Evolutionary conservation across 2,797 vertebrate species (phyloP), one percentile per base, ranked within the genome.

Genomic region (Bucorvus abyssinicus): DNA sequence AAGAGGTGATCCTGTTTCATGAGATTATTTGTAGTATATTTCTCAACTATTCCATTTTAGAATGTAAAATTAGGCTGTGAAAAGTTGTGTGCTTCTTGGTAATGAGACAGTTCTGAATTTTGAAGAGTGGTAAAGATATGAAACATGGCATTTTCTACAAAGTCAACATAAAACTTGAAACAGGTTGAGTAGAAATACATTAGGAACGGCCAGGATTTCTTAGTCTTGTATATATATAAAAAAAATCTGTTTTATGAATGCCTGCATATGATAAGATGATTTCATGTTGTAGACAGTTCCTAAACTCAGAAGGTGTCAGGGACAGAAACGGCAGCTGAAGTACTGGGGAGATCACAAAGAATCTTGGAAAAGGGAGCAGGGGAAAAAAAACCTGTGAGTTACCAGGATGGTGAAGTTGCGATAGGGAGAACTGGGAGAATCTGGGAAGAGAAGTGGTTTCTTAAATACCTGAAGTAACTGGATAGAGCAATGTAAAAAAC

Each of bases 121-220:
- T 5, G 3, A 61, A 44, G 29, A 20, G 1, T 16, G 7, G 2
- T 61, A 19, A 86, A 65, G 20, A 36, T 59, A 40, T 0, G 29
- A 64, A 89, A 47, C 4, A 3, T 22, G n/a, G 4, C 20, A 2
- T 55, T 91, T 91, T 68, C 30, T 13, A 22, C 0, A 6, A 60
- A 83, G 30, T 10, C 18, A 71, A 89, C 53, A 36, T 42, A 29
- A 68, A 68, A 30, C 26, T 45, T 12, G 4, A 53, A 50, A 34
- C 7, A 9, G 6, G 3, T 29, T 65, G 20, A 55, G 45, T 75
- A 81, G 30, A 78, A 86, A 26, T 57, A 23, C 10, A 3, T 30
- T n/a, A 47, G 27, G 10, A 57, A 55, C 65, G 53, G 14, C 10
- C 42, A 78, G 21, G 34, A 38, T 77, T 83, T 80, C 13, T 18